Base-by-base conservation (phyloP, 2,113 vertebrate genomes). In the Danio rerio region DNA sequence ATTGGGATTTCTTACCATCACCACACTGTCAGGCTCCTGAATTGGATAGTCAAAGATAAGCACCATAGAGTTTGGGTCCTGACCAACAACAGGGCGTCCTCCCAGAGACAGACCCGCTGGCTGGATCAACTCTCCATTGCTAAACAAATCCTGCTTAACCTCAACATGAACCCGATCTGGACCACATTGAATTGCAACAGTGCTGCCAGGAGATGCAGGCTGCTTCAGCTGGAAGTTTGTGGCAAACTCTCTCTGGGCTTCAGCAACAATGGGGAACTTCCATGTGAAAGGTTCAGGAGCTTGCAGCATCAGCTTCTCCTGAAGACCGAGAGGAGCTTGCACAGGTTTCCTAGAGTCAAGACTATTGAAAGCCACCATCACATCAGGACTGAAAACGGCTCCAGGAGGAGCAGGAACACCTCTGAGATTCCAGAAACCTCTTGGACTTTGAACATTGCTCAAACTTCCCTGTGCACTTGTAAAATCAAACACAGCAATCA, bases 31-130 rank as follows among this genome's bases (percentile, higher is more conserved):
- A 80, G 90, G 92, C 0, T 56, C 43, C 0, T 92, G 89, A 20
- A 93, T 89, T 74, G 82, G 86, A 0, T 91, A 88, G 43, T 91
- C 89, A 71, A 92, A 92, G 62, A 92, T 18, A 21, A 92, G 76
- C 21, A 91, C 84, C 6, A 71, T 77, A 1, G 75, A n/a, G 0
- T 40, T 20, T 0, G 68, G 2, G 40, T 90, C 88, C 31, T 87
- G 83, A 1, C 82, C 73, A 0, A 74, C 75, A 42, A 84, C 83
- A 0, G 83, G 42, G 81, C 92, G 92, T 6, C 86, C 91, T 62
- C 90, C 89, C 65, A 92, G 53, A 0, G 86, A 85, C 18, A 93
- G 20, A 10, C 89, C 89, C 3, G 66, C 61, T 3, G 88, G 5
- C 42, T 9, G 45, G 43, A 92, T 85, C 0, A 79, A 81, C 8